Percentiles rank a stretch among this genome's conserved stretches.
phyloP scores from a whole-genome alignment of 2,113 vertebrate species.

The Regulus satrapa region DNA sequence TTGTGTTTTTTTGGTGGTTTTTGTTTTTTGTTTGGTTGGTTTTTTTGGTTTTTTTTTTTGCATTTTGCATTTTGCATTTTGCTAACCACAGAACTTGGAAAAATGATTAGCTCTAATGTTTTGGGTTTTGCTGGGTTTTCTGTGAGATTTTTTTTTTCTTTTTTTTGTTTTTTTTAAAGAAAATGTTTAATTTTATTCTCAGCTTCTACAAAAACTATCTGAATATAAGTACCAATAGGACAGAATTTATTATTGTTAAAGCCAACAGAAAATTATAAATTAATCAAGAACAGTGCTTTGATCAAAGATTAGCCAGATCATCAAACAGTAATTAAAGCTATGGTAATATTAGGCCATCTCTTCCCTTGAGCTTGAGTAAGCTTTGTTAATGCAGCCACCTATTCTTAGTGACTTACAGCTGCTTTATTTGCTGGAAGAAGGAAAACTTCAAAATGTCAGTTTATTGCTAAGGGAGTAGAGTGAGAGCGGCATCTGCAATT shows the following conservation, averaged over 20 bases:
- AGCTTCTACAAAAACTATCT: background rate
- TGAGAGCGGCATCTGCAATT: background rate
- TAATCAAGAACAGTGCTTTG: background rate
- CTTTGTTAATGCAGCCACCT: conserved; percentile 6
- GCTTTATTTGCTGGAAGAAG: background rate
- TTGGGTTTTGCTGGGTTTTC: background rate
- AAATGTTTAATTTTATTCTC: background rate
- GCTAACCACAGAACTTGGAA: background rate
- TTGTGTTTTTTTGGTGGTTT: background rate
- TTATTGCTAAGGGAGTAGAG: conserved; percentile 24
- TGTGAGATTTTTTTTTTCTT: rapidly evolving
- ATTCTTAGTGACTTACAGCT: background rate
- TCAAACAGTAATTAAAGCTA: conserved; percentile 8
- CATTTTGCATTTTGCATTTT: too few species aligned
- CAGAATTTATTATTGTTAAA: background rate
- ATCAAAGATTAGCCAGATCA: background rate
- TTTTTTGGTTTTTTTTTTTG: too few species aligned
- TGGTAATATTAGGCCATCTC: background rate
- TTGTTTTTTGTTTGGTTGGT: too few species aligned
- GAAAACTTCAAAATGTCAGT: background rate
- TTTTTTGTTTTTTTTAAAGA: background rate
- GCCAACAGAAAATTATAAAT: background rate
- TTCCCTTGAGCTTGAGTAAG: background rate
- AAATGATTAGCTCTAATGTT: background rate
- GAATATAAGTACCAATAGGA: background rate